Evolutionary conservation across 2,113 vertebrate species (phyloP), one percentile per base, ranked within the genome.

Genomic region (Hucho hucho): DNA sequence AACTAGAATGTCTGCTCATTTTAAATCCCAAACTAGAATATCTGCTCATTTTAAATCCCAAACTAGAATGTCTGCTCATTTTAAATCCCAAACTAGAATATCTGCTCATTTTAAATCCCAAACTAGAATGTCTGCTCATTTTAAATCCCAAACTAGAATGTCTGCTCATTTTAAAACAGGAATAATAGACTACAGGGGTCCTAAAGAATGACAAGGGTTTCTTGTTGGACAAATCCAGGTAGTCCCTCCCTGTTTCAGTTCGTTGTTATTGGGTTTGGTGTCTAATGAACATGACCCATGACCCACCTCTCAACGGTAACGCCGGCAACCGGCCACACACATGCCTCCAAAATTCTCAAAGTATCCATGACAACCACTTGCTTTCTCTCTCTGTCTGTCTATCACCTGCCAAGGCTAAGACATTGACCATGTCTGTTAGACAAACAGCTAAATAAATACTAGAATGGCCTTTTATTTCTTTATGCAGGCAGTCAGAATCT

Each of bases 311-410:
- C 53, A 7, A 79, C 75, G 76, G 53, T 22, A 80, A 69, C 46
- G 4, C 63, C 9, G 13, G 16, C 14, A 76, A 70, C 16, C 5
- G 6, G 64, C 26, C 16, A 1, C 14, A 77, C 72, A 53, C 69
- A 70, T 66, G 47, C 12, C 14, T 64, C 64, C 64, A 0, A 3
- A 87, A 67, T 18, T 25, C 72, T 73, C 28, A 69, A 6, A 28
- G 20, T 82, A 64, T 73, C 81, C 81, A 86, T 76, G 75, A 70
- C 75, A 79, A 79, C 77, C 53, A 64, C 9, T 14, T 3, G 18
- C 26, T 47, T 4, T 46, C 61, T 16, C 13, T 58, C 47, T 47
- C 47, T 13, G 13, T 16, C 46, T 14, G 61, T 64, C 4, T 66
- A n/a, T 4, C 24, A 29, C 3, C 65, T 58, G 43, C 75, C n/a